A percentile compares a stretch with the other conserved stretches of the same genome.
Evolutionary conservation across 2,888 invertebrate genomes (phyloP).

Genomic region (Diploptera punctata): DNA sequence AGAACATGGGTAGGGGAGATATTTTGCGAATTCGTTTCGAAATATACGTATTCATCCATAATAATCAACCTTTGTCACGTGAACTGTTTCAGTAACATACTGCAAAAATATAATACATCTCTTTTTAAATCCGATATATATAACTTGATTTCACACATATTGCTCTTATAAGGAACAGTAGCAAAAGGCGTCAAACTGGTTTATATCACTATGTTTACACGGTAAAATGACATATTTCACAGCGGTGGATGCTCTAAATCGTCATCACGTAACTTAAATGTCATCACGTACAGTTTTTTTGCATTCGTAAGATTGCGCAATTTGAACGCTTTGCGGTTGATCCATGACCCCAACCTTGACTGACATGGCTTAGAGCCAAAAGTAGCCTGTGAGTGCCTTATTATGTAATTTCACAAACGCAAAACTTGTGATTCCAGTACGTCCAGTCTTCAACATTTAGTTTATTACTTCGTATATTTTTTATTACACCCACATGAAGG

Average conservation of each 20-base stretch:
- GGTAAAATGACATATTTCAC: neutral
- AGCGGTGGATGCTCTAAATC: neutral
- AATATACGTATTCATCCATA: no score
- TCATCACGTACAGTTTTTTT: no score
- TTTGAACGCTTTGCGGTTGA: neutral
- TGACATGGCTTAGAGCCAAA: neutral
- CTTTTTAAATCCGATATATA: no score
- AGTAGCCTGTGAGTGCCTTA: neutral
- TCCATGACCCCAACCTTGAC: constrained; percentile 9
- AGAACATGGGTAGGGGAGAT: no score
- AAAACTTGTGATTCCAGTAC: constrained; percentile 21
- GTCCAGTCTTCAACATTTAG: neutral
- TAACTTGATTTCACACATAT: no score
- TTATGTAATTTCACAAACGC: constrained; percentile 4
- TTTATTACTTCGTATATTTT: neutral
- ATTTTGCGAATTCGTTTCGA: no score
- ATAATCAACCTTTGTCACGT: no score
- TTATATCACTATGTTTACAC: neutral
- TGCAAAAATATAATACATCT: no score
- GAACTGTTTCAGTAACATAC: no score
- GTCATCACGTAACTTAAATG: neutral
- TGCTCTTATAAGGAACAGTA: no score
- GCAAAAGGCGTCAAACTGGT: neutral
- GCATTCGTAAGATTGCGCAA: constrained; percentile 13
- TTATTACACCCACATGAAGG: constrained; percentile 5